A percentile compares a stretch with the other conserved stretches of the same genome.
Conservation (phyloP, 2,797 vertebrate genomes). For the Podargus strigoides region DNA sequence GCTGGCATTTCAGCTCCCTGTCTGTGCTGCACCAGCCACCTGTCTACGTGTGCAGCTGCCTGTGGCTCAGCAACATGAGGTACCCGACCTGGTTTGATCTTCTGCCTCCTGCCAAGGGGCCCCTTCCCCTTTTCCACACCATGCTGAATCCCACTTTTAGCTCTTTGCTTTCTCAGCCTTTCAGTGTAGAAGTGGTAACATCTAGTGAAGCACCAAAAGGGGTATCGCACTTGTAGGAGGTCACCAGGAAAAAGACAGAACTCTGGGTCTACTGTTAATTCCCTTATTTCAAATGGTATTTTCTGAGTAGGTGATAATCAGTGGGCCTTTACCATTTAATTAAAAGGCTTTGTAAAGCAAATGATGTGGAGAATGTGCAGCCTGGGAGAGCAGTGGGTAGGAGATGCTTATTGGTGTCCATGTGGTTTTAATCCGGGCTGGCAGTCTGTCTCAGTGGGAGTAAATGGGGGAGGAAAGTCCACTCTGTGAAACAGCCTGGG, state of each 20-base stretch:
- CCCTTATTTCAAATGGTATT: neutral
- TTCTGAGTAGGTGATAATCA: slow-evolving; percentile 27
- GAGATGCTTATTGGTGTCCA: neutral
- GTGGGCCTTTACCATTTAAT: neutral
- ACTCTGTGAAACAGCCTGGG: neutral
- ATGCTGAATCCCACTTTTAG: fast-evolving
- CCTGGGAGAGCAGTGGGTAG: neutral
- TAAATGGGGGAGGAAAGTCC: neutral
- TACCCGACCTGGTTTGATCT: neutral
- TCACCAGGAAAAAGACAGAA: neutral
- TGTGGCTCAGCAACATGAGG: fast-evolving
- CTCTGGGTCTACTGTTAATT: neutral
- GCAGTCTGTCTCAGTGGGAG: neutral
- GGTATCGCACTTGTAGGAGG: slow-evolving; percentile 5
- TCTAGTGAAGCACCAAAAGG: neutral
- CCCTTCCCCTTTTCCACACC: neutral
- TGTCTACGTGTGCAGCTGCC: fast-evolving
- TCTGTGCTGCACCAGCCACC: fast-evolving
- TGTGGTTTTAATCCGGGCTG: slow-evolving; percentile 23
- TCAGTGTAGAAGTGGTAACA: neutral
- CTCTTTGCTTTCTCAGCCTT: neutral
- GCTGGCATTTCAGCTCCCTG: fast-evolving
- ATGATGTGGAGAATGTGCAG: neutral
- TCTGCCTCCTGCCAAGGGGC: neutral
- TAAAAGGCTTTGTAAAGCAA: slow-evolving; percentile 34